phyloP scores from a whole-genome alignment of 2,113 vertebrate species.

The Vulpes ferrilata region DNA sequence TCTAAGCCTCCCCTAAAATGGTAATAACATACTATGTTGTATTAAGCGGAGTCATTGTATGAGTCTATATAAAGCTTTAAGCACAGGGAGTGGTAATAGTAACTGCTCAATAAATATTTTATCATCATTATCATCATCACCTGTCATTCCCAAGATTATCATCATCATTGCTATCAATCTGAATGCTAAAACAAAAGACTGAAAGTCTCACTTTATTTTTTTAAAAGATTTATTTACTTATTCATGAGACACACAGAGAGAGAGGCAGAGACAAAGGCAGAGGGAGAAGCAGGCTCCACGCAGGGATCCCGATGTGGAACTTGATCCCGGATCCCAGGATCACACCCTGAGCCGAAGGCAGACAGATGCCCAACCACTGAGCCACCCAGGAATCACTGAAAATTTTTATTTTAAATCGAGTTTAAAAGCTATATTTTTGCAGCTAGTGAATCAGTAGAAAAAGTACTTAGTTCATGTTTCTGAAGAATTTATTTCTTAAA shows the following conservation, averaged over 20 bases:
- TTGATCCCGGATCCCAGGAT: too few relatives aligned
- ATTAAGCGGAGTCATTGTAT: neutral
- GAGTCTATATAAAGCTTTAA: neutral
- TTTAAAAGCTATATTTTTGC: neutral
- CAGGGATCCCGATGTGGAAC: too few relatives aligned
- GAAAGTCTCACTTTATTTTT: neutral
- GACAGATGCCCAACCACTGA: too few relatives aligned
- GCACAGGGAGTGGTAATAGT: neutral
- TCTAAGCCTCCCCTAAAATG: neutral
- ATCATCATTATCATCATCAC: neutral
- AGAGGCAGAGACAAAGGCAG: too few relatives aligned
- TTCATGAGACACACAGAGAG: too few relatives aligned
- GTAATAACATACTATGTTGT: fast-evolving
- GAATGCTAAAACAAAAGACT: neutral
- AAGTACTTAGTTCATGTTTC: neutral
- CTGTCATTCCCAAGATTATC: neutral
- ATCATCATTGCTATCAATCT: neutral
- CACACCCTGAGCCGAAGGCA: too few relatives aligned
- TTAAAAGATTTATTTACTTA: too few relatives aligned
- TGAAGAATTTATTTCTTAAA: neutral
- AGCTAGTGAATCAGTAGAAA: neutral
- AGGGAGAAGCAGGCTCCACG: too few relatives aligned
- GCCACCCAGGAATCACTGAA: too few relatives aligned
- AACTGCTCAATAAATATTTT: neutral
- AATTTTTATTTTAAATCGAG: neutral